A percentile compares a stretch with the other conserved stretches of the same genome.
These are phyloP conservation scores for Mesodorylaimus sp. DNA, from an alignment of 2,888 invertebrate genomes.

Conservation along the genomic window DNA sequence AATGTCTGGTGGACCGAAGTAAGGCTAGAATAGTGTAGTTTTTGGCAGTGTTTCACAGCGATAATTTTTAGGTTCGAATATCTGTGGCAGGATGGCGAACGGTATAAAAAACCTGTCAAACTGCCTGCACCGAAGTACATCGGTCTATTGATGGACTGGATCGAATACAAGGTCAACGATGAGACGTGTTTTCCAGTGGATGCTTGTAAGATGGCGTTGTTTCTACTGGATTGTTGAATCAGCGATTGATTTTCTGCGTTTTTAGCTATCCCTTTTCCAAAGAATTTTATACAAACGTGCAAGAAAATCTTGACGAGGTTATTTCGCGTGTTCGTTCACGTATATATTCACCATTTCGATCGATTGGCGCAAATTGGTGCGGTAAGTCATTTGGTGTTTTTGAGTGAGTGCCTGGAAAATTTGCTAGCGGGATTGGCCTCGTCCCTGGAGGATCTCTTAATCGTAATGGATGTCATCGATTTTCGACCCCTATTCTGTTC, in stretches of 20 bases:
- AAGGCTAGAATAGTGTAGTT: conserved; percentile 16
- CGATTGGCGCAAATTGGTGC: conserved; percentile 65
- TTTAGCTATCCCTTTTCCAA: conserved; percentile 66
- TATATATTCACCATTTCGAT: conserved; percentile 84
- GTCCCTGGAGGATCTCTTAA: no score
- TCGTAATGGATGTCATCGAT: no score
- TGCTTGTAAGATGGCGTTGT: conserved; percentile 39
- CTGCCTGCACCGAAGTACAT: conserved; percentile 67
- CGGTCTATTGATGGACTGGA: conserved; percentile 69
- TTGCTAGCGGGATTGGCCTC: no score
- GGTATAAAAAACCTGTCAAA: conserved; percentile 52
- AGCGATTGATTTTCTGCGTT: neutral
- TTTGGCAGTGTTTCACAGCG: conserved; percentile 1
- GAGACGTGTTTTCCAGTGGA: conserved; percentile 65
- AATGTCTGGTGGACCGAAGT: conserved; percentile 67
- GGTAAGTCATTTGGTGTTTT: conserved; percentile 43
- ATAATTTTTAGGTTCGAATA: conserved; percentile 52
- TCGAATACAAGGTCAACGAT: conserved; percentile 70
- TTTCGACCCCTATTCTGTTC: no score
- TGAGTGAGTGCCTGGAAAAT: no score
- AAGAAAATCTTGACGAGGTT: conserved; percentile 69
- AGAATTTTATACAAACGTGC: conserved; percentile 54
- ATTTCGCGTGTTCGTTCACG: conserved; percentile 76
- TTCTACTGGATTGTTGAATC: neutral
- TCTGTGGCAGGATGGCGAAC: conserved; percentile 66